phyloP scores from a whole-genome alignment of 2,797 vertebrate species.

The Paratrypauchen microcephalus region DNA sequence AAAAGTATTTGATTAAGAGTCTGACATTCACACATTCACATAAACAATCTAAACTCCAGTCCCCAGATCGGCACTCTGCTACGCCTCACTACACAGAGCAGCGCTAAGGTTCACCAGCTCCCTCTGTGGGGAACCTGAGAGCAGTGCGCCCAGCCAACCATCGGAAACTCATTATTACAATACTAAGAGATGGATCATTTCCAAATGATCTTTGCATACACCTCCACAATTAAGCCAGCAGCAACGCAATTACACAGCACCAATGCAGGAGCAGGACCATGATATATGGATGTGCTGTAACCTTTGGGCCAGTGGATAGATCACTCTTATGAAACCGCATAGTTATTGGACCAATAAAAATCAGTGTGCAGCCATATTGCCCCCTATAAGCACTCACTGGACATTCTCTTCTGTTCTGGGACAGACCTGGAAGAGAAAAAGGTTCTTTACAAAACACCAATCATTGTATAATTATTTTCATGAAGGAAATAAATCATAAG shows the following conservation, averaged over 20 bases:
- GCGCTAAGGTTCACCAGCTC: constrained; percentile 48
- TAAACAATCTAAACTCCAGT: constrained; percentile 32
- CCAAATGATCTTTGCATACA: constrained; percentile 78
- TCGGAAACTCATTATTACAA: constrained; percentile 85
- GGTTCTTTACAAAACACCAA: neutral
- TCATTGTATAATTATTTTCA: constrained; percentile 1
- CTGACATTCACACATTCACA: constrained; percentile 24
- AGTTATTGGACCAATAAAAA: constrained; percentile 80
- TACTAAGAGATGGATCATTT: constrained; percentile 82
- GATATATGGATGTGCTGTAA: constrained; percentile 80
- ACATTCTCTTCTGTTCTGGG: constrained; percentile 36
- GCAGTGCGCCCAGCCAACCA: constrained; percentile 67
- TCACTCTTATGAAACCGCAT: constrained; percentile 76
- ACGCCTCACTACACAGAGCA: constrained; percentile 34
- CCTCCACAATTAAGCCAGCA: constrained; percentile 83
- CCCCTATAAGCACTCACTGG: constrained; percentile 55
- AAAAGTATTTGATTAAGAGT: constrained; percentile 55
- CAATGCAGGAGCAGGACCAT: constrained; percentile 71
- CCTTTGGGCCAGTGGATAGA: constrained; percentile 72
- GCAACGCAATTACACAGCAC: constrained; percentile 80
- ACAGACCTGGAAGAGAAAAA: constrained; percentile 18
- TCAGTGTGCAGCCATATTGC: constrained; percentile 48
- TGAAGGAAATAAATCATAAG: neutral
- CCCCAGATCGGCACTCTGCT: constrained; percentile 41
- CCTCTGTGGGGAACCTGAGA: constrained; percentile 57